Conservation (phyloP, 64 coral and sea anemone genomes). For the Dendrophyllia cribrosa region DNA sequence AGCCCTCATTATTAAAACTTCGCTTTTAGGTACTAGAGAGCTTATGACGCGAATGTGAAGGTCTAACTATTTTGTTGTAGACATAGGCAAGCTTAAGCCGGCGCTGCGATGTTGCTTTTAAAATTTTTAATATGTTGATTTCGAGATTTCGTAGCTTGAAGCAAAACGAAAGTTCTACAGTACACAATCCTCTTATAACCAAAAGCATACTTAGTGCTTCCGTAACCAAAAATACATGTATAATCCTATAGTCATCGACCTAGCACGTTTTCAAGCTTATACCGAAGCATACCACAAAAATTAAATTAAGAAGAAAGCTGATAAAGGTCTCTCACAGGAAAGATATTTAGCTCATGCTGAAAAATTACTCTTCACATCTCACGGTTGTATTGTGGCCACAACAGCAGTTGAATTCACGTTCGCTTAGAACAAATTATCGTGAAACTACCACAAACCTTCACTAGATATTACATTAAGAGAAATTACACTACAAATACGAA, state of each 20-base stretch:
- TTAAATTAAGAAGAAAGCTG: not conserved
- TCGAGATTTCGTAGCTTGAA: not conserved
- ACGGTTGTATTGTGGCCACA: not conserved
- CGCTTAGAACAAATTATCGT: not conserved
- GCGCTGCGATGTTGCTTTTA: too few species aligned
- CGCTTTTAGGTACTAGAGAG: not conserved
- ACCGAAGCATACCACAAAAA: not conserved
- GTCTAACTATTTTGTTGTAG: too few species aligned
- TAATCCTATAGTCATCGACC: conserved; percentile 18
- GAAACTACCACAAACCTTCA: not conserved
- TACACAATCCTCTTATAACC: not conserved
- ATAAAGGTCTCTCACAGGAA: not conserved
- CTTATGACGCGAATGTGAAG: not conserved
- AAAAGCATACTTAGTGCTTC: not conserved
- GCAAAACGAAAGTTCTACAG: not conserved
- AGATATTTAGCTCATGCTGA: not conserved
- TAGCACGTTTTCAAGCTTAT: conserved; percentile 20
- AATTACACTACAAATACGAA: conserved; percentile 23
- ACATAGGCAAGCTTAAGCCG: too few species aligned
- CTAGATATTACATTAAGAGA: not conserved
- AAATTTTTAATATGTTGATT: not conserved
- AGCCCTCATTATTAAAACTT: not conserved
- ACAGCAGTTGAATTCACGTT: not conserved
- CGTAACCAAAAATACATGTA: not conserved
- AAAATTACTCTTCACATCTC: not conserved